A percentile compares a stretch with the other conserved stretches of the same genome.
phyloP scores from a whole-genome alignment of 2,888 invertebrate species.

The Harmothoe impar region DNA sequence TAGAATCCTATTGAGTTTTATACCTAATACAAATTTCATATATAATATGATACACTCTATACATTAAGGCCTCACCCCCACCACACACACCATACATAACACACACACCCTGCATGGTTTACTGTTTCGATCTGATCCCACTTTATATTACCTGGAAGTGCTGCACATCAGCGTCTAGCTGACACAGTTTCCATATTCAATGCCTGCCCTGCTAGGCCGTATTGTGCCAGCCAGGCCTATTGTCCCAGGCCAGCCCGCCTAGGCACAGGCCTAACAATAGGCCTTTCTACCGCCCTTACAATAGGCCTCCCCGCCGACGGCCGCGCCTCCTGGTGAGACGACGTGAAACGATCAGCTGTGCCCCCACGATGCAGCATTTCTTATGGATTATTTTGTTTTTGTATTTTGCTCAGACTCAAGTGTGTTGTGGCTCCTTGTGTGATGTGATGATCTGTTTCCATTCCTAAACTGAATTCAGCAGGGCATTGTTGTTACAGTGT shows the following conservation, averaged over 20 bases:
- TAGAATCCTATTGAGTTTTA: no score
- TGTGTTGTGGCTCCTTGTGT: no score
- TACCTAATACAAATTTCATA: no score
- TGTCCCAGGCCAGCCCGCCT: slow-evolving; percentile 47
- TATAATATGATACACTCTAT: no score
- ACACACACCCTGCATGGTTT: neutral
- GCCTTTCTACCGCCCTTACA: slow-evolving; percentile 31
- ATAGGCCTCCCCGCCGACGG: neutral
- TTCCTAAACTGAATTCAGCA: no score
- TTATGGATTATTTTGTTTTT: neutral
- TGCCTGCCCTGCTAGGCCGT: slow-evolving; percentile 9
- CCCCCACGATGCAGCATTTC: neutral
- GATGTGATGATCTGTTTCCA: no score
- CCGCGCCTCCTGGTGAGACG: neutral
- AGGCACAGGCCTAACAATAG: slow-evolving; percentile 49
- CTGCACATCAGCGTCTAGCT: slow-evolving; percentile 37
- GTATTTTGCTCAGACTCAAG: no score
- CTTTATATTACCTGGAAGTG: neutral
- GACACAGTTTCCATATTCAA: slow-evolving; percentile 41
- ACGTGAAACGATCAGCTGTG: slow-evolving; percentile 34
- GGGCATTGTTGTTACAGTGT: no score
- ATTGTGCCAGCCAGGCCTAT: slow-evolving; percentile 32
- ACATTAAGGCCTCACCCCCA: no score
- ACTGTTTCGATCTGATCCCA: neutral
- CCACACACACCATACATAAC: neutral